These are phyloP conservation scores for Neodiprion virginianus DNA, from an alignment of 1,140 invertebrate species.

Conservation along the genomic window DNA sequence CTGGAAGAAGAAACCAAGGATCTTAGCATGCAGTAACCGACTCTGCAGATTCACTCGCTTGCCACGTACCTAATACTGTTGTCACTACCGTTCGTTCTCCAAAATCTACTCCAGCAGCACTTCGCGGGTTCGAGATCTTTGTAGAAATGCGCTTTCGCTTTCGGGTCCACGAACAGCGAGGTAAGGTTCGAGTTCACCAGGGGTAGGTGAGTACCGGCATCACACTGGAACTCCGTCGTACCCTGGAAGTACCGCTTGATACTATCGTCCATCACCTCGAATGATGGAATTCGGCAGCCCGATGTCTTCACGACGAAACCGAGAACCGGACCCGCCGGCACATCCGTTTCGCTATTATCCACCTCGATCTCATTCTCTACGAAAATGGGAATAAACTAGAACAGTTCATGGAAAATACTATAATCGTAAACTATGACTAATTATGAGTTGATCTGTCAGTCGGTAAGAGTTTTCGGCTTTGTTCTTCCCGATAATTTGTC, in stretches of 20 bases:
- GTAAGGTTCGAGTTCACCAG: conserved; percentile 70
- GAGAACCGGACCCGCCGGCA: neutral
- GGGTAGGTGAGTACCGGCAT: conserved; percentile 59
- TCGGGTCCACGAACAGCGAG: conserved; percentile 64
- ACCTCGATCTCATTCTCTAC: neutral
- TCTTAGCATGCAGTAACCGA: neutral
- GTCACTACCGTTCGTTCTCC: conserved; percentile 60
- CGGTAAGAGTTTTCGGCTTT: too few species aligned
- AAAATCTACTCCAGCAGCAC: conserved; percentile 72
- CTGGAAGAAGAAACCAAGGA: conserved; percentile 33
- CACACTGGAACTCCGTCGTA: conserved; percentile 54
- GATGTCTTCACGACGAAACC: neutral
- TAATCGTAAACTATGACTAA: too few species aligned
- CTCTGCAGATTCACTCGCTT: neutral
- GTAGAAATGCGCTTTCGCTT: conserved; percentile 58
- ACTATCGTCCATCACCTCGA: conserved; percentile 73
- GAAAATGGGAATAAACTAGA: too few species aligned
- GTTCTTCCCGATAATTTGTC: too few species aligned
- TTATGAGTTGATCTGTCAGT: too few species aligned
- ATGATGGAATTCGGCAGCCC: conserved; percentile 78
- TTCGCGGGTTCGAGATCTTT: conserved; percentile 56
- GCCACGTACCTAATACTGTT: conserved; percentile 46
- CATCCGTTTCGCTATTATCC: neutral
- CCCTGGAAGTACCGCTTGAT: conserved; percentile 59
- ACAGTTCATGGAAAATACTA: too few species aligned